Evolutionary conservation across 2,888 invertebrate genomes (phyloP), one percentile per base, ranked within the genome.

Genomic region (Euplexia lucipara): DNA sequence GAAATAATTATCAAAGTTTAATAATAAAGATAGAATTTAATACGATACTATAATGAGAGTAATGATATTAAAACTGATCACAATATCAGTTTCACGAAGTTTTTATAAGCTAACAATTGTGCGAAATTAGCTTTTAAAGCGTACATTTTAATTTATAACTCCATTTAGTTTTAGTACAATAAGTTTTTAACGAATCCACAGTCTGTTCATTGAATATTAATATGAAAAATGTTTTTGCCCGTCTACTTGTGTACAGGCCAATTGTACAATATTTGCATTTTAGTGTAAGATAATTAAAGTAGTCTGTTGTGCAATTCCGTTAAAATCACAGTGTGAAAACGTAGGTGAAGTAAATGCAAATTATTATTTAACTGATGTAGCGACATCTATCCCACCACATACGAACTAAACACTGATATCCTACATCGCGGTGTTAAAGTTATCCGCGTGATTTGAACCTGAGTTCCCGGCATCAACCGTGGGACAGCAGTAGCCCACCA

Each of bases 1-100:
- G 32, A 56, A 64, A 70, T 70, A 70, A 53, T 51, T 22, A 45
- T 44, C 9, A 42, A 70, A 70, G 58, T 72, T 70, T 32, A 4
- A 65, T 48, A 65, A 45, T 73, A 59, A 49, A 51, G 20, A 18
- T 12, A 20, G 12, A 60, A 45, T 35, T 54, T 63, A 49, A 48
- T 56, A 20, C 26, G 8, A 42, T 53, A 62, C 9, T 57, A 16
- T 32, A 56, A 41, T 48, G 16, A 53, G 26, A 12, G n/a, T 48
- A 41, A 34, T 72, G 16, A 34, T 41, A 70, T 42, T 34, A 39
- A 61, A 56, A 72, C 30, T 58, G 32, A 58, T 53, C 22, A 35
- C 26, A 35, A 16, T 51, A 37, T 42, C n/a, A 48, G n/a, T 60
- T 37, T 34, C n/a, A 16, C 8, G 14, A 20, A 52, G n/a, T 61